These are phyloP conservation scores for Nasua narica DNA, from an alignment of 2,797 vertebrate genomes.

Conservation along the genomic window DNA sequence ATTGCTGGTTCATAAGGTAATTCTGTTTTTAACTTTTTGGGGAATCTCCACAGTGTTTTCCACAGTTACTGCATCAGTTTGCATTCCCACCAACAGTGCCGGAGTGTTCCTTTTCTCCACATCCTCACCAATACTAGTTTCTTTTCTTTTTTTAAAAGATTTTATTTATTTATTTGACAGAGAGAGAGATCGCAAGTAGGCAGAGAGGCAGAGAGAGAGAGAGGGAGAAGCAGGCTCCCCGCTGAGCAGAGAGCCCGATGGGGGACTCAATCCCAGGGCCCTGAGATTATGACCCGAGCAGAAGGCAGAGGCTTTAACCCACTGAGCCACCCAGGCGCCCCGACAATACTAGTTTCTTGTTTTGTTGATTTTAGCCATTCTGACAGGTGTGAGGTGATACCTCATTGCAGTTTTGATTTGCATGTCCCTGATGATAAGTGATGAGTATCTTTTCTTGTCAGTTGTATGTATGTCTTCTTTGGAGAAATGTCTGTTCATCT, in stretches of 20 bases:
- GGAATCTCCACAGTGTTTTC: neutral
- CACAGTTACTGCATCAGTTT: neutral
- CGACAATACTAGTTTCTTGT: neutral
- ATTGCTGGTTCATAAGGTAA: neutral
- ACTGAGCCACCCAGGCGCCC: too few species aligned
- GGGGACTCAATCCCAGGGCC: too few species aligned
- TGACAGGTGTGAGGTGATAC: neutral
- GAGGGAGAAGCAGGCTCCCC: too few species aligned
- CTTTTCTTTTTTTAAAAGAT: too few species aligned
- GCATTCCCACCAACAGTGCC: neutral
- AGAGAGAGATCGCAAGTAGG: too few species aligned
- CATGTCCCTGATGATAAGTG: neutral
- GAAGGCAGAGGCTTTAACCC: too few species aligned
- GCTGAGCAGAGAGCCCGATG: too few species aligned
- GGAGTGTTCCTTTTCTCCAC: neutral
- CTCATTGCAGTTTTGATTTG: neutral
- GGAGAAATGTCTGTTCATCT: neutral
- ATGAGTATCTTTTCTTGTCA: neutral
- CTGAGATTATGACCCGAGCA: too few species aligned
- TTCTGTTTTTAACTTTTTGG: neutral
- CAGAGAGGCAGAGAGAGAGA: too few species aligned
- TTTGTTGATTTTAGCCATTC: neutral
- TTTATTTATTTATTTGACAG: too few species aligned
- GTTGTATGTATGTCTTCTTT: neutral
- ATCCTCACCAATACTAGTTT: too few species aligned